Conservation (phyloP, 2,888 invertebrate genomes). For the Steinernema scapterisci region DNA sequence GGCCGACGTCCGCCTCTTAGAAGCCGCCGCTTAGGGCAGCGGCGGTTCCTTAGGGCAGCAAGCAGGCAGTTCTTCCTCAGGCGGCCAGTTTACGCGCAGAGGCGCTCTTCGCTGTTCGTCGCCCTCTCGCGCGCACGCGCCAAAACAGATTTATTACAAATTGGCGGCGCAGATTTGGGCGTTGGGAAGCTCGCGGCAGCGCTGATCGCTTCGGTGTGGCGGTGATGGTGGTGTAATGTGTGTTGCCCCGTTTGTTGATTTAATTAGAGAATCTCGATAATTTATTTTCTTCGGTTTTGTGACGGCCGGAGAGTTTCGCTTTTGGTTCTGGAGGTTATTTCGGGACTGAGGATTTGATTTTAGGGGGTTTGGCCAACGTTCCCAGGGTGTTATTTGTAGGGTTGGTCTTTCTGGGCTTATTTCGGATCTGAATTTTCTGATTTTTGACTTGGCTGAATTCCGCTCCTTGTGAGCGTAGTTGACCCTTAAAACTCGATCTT, state of each 20-base stretch:
- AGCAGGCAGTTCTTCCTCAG: neutral
- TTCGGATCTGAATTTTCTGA: too few relatives aligned
- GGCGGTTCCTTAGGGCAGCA: neutral
- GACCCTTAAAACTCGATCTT: too few relatives aligned
- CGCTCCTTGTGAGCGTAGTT: too few relatives aligned
- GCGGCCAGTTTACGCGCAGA: neutral
- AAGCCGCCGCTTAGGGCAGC: too few relatives aligned
- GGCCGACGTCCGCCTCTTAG: neutral
- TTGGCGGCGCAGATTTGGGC: too few relatives aligned
- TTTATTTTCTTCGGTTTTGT: neutral
- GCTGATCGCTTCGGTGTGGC: neutral
- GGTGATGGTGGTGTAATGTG: slow-evolving; percentile 22
- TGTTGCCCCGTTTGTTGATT: neutral
- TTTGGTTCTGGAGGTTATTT: too few relatives aligned
- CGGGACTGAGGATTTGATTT: too few relatives aligned
- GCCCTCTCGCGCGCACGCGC: neutral
- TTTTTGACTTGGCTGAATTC: too few relatives aligned
- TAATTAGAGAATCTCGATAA: slow-evolving; percentile 5
- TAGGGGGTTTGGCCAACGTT: too few relatives aligned
- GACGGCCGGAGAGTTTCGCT: too few relatives aligned
- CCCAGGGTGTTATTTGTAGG: too few relatives aligned
- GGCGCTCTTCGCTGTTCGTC: neutral
- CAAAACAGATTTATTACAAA: slow-evolving; percentile 25
- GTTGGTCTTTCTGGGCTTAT: too few relatives aligned
- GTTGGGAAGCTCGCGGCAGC: neutral